Conservation (phyloP, 1,140 invertebrate genomes). For the Hycleus cichorii region DNA sequence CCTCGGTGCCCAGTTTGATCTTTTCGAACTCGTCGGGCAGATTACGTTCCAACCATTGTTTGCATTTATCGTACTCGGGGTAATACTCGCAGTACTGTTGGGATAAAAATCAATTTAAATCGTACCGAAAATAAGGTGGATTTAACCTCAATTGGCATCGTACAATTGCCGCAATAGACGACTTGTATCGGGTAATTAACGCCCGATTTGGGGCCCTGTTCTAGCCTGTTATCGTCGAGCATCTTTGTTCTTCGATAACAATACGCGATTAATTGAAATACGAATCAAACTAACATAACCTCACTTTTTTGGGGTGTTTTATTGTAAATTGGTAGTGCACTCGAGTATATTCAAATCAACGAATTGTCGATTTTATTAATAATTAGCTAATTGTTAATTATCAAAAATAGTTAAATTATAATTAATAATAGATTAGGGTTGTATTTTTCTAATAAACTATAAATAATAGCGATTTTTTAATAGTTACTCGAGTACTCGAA, state of each 20-base stretch:
- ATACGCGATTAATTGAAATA: too few relatives aligned
- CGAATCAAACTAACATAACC: too few relatives aligned
- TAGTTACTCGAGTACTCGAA: too few relatives aligned
- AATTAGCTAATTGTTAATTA: too few relatives aligned
- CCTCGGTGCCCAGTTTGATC: conserved; percentile 66
- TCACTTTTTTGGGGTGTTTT: too few relatives aligned
- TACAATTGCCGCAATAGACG: conserved; percentile 90
- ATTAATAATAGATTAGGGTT: too few relatives aligned
- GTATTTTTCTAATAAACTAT: too few relatives aligned
- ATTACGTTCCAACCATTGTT: conserved; percentile 92
- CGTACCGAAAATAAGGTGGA: neutral
- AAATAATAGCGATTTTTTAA: too few relatives aligned
- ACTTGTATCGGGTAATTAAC: conserved; percentile 79
- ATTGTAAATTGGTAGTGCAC: too few relatives aligned
- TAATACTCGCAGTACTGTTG: conserved; percentile 94
- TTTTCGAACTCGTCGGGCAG: conserved; percentile 89
- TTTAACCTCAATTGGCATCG: conserved; percentile 82
- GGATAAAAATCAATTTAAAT: neutral
- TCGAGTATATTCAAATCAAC: too few relatives aligned
- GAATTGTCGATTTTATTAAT: too few relatives aligned
- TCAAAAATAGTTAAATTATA: too few relatives aligned
- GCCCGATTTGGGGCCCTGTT: conserved; percentile 46
- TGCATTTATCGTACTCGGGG: conserved; percentile 95
- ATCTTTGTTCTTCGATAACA: conserved; percentile 11
- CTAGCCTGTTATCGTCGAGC: conserved; percentile 30